phyloP scores from a whole-genome alignment of 1,140 invertebrate species.

The Caenorhabditis brenneri region DNA sequence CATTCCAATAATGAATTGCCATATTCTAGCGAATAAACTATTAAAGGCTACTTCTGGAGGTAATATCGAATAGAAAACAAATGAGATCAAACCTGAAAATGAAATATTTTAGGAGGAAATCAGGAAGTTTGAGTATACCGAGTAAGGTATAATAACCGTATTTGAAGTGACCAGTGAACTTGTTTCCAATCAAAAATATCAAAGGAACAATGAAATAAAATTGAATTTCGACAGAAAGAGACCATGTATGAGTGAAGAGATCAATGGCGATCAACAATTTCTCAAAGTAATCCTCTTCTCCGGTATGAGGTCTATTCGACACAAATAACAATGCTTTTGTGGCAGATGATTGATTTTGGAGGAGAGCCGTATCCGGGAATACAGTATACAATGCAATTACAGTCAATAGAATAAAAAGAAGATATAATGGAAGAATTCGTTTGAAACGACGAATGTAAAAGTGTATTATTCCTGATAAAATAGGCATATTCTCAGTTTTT shows the following conservation, averaged over 20 bases:
- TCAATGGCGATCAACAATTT: background rate
- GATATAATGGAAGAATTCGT: constrained; percentile 20
- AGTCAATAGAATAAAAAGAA: background rate
- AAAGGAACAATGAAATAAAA: constrained; percentile 20
- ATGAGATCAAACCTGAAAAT: background rate
- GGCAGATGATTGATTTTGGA: constrained; percentile 2
- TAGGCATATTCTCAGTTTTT: background rate
- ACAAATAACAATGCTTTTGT: background rate
- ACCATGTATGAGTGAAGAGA: constrained; percentile 16
- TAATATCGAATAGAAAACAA: background rate
- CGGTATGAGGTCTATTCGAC: constrained; percentile 21
- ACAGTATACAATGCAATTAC: background rate
- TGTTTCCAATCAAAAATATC: background rate
- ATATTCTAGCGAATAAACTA: constrained; percentile 7
- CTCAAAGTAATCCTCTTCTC: constrained; percentile 14
- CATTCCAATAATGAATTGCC: constrained; percentile 4
- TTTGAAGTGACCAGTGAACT: background rate
- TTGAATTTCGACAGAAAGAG: constrained; percentile 11
- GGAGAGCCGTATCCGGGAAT: background rate
- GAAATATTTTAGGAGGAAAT: background rate
- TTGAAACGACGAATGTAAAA: constrained; percentile 33
- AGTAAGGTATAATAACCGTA: background rate
- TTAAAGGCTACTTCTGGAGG: background rate
- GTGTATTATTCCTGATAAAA: background rate
- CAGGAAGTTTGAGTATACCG: background rate